phyloP scores from a whole-genome alignment of 92 coral and sea anemone species.

The Umimayanthus kanabou region DNA sequence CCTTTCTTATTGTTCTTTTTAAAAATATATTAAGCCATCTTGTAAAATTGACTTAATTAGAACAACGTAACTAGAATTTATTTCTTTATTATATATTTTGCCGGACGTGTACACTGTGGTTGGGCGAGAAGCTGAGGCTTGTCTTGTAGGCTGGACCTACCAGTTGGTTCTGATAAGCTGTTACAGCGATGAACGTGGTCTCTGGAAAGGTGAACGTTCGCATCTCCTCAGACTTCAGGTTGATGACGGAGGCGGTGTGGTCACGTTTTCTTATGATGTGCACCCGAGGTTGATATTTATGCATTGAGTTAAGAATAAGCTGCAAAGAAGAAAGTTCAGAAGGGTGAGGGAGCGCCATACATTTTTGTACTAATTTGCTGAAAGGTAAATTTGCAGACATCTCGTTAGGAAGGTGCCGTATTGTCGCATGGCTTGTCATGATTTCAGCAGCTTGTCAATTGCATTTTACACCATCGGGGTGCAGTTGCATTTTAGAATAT shows the following conservation, averaged over 20 bases:
- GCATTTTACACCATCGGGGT: constrained; percentile 22
- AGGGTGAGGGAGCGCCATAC: background rate
- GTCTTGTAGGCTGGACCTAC: constrained; percentile 54
- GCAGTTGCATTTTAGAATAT: background rate
- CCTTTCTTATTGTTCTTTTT: background rate
- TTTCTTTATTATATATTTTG: background rate
- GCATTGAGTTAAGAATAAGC: constrained; percentile 96
- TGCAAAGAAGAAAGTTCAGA: constrained; percentile 38
- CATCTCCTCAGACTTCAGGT: constrained; percentile 88
- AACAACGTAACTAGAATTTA: background rate
- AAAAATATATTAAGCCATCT: too few relatives aligned
- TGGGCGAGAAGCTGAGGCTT: constrained; percentile 1
- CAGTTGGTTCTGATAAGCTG: constrained; percentile 97
- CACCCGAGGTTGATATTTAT: constrained; percentile 92
- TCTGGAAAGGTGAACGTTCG: constrained; percentile 81
- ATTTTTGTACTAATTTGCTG: constrained; percentile 46
- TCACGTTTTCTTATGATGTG: constrained; percentile 89
- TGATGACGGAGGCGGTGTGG: constrained; percentile 90
- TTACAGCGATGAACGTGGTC: constrained; percentile 92
- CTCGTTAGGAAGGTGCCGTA: constrained; percentile 49
- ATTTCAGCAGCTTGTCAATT: constrained; percentile 45
- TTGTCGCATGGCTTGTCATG: constrained; percentile 42
- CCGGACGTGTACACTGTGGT: background rate
- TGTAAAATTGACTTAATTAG: background rate
- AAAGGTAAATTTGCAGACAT: constrained; percentile 48